phyloP scores from a whole-genome alignment of 2,797 vertebrate species.

The Falco rusticolus region DNA sequence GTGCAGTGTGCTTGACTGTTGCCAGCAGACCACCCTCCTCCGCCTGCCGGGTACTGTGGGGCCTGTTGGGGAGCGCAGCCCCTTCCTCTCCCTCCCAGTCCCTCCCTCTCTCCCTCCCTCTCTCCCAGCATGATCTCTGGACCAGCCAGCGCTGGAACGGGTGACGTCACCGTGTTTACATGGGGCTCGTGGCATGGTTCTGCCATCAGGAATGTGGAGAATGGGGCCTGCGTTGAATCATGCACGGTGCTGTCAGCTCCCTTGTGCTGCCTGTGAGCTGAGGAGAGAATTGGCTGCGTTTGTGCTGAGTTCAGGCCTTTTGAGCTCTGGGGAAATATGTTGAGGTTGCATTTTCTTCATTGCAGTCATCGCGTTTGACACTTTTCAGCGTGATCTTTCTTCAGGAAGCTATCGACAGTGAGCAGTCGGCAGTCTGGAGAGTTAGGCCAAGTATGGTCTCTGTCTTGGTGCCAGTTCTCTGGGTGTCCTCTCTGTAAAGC shows the following conservation, averaged over 20 bases:
- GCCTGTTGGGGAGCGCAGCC: background rate
- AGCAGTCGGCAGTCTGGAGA: slow-evolving; percentile 33
- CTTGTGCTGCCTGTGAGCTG: background rate
- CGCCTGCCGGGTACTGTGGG: accelerated
- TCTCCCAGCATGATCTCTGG: background rate
- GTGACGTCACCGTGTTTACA: slow-evolving; percentile 54
- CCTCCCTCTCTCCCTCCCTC: background rate
- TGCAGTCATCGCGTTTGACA: slow-evolving; percentile 48
- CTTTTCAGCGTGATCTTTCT: slow-evolving; percentile 68
- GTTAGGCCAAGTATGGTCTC: background rate
- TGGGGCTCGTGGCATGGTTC: slow-evolving; percentile 37
- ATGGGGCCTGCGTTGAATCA: slow-evolving; percentile 23
- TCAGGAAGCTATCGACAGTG: slow-evolving; percentile 69
- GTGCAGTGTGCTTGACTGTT: accelerated
- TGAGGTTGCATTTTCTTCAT: slow-evolving; percentile 50
- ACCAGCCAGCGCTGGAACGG: background rate
- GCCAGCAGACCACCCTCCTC: background rate
- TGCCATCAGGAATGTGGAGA: slow-evolving; percentile 13
- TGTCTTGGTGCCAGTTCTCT: background rate
- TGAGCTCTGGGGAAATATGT: slow-evolving; percentile 39
- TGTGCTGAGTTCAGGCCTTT: slow-evolving; percentile 54
- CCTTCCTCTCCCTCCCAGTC: background rate
- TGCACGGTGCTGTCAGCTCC: slow-evolving; percentile 36
- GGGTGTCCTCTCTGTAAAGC: background rate
- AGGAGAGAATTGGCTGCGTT: slow-evolving; percentile 49